Percentiles rank a stretch among this genome's conserved stretches.
These are phyloP conservation scores for Heliothis peltigera DNA, from an alignment of 2,888 invertebrate species.

Conservation along the genomic window DNA sequence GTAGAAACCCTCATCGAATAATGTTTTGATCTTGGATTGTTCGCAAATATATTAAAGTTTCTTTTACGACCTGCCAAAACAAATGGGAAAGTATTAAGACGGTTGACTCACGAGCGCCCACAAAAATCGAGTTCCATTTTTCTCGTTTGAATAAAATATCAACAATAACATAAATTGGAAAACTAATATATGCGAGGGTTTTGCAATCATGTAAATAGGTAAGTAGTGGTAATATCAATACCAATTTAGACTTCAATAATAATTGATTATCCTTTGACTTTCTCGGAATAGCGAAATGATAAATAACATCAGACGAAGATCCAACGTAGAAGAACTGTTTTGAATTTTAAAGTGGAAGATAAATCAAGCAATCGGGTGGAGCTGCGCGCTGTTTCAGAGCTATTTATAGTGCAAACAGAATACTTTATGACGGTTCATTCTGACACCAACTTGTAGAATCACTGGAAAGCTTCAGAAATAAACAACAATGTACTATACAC, in stretches of 20 bases:
- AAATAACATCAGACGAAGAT: neutral
- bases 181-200: neutral
- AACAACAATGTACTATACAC: slow-evolving; percentile 9
- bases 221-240: neutral
- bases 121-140: slow-evolving; percentile 3
- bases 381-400: neutral
- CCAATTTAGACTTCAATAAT: neutral
- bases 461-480: slow-evolving; percentile 5
- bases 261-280: neutral
- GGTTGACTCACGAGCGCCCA: neutral
- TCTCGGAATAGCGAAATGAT: slow-evolving; percentile 4
- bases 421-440: slow-evolving; percentile 10
- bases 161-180: slow-evolving; percentile 7
- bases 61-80: slow-evolving; percentile 13
- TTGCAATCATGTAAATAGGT: neutral
- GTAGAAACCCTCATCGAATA: neutral
- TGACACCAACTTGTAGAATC: slow-evolving; percentile 1
- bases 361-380: slow-evolving; percentile 1
- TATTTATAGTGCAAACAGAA: slow-evolving; percentile 19
- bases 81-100: slow-evolving; percentile 8
- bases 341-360: slow-evolving; percentile 6
- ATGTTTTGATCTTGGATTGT: neutral
- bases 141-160: slow-evolving; percentile 10
- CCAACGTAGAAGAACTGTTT: neutral
- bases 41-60: neutral